A percentile compares a stretch with the other conserved stretches of the same genome.
phyloP scores from a whole-genome alignment of 2,888 invertebrate species.

The Pardosa pseudoannulata region DNA sequence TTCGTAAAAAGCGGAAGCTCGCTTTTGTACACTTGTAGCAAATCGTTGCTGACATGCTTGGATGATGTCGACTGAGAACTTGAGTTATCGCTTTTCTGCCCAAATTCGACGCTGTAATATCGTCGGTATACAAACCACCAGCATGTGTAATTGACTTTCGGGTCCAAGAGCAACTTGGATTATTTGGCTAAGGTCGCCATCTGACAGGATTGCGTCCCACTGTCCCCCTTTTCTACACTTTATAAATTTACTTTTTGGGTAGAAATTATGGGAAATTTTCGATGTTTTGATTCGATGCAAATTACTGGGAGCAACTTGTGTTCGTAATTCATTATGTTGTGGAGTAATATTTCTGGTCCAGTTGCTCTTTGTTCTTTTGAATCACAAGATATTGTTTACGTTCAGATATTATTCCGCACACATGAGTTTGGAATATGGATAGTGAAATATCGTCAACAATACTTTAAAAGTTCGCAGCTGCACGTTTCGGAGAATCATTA shows the following conservation, averaged over 20 bases:
- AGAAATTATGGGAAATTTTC: not conserved
- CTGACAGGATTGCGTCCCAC: conserved; percentile 29
- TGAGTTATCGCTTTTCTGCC: not conserved
- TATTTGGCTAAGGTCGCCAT: conserved; percentile 31
- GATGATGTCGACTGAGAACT: conserved; percentile 47
- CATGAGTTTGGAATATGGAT: not conserved
- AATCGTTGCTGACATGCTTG: conserved; percentile 63
- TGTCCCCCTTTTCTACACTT: conserved; percentile 26
- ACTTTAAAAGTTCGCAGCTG: too few relatives aligned
- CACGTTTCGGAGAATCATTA: too few relatives aligned
- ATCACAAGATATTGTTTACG: not conserved
- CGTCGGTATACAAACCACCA: not conserved
- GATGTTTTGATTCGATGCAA: not conserved
- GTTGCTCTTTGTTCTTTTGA: not conserved
- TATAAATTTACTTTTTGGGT: not conserved
- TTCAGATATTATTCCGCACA: not conserved
- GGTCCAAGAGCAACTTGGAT: conserved; percentile 43
- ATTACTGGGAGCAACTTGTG: not conserved
- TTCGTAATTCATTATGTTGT: not conserved
- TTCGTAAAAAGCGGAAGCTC: conserved; percentile 60
- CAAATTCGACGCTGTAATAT: too few relatives aligned
- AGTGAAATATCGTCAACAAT: not conserved
- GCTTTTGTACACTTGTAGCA: conserved; percentile 46
- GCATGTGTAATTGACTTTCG: not conserved
- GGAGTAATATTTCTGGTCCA: not conserved